Conservation (phyloP, 2,888 invertebrate species). For the Gasteruption jaculator region DNA sequence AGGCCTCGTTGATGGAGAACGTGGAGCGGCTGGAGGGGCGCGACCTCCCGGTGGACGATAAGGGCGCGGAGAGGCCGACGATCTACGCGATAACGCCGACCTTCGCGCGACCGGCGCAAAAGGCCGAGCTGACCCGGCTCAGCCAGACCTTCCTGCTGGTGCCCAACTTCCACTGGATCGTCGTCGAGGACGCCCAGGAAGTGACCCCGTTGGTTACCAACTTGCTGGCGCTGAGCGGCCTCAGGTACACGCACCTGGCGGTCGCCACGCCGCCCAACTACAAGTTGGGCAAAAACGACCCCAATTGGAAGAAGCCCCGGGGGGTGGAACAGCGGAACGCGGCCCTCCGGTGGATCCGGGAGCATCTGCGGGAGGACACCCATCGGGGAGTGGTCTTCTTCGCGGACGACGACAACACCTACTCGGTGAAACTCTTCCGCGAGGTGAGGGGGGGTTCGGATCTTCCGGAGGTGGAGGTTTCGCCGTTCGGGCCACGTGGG, state of each 20-base stretch:
- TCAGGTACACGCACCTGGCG: constrained; percentile 68
- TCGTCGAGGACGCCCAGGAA: constrained; percentile 78
- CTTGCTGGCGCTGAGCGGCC: constrained; percentile 63
- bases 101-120: constrained; percentile 81
- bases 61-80: constrained; percentile 60
- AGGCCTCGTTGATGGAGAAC: constrained; percentile 5
- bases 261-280: constrained; percentile 67
- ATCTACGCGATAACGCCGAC: constrained; percentile 94
- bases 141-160: constrained; percentile 83
- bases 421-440: constrained; percentile 81
- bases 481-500: no score
- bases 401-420: constrained; percentile 97
- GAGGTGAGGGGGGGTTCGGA: constrained; percentile 72
- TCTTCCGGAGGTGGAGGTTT: no score
- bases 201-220: constrained; percentile 70
- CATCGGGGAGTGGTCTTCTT: constrained; percentile 81
- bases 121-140: constrained; percentile 88
- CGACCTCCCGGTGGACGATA: neutral
- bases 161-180: constrained; percentile 87
- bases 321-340: constrained; percentile 89
- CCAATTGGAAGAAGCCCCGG: constrained; percentile 75
- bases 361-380: constrained; percentile 59
- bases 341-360: constrained; percentile 77
- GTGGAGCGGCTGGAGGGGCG: neutral
- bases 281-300: constrained; percentile 65